A percentile compares a stretch with the other conserved stretches of the same genome.
Conservation (phyloP, 2,888 invertebrate species). For the Coleophora deauratella region DNA sequence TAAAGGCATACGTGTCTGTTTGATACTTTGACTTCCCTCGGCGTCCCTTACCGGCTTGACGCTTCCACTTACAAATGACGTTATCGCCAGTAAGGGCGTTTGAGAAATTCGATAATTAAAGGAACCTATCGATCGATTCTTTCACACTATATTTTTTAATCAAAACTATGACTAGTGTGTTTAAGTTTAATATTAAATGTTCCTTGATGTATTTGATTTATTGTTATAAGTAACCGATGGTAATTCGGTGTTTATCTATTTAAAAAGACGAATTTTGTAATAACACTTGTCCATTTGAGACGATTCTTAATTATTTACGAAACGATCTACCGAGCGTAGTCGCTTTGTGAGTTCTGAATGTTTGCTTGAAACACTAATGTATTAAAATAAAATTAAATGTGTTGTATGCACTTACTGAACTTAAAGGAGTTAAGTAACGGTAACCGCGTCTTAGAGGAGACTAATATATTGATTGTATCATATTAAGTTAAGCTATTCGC, state of each 20-base stretch:
- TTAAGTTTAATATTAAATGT: slow-evolving; percentile 17
- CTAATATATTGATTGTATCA: slow-evolving; percentile 24
- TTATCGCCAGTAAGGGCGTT: slow-evolving; percentile 29
- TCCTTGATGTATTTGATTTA: slow-evolving; percentile 16
- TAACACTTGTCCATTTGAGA: slow-evolving; percentile 13
- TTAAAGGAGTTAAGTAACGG: too few species aligned
- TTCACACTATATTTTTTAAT: slow-evolving; percentile 59
- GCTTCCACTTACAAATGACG: slow-evolving; percentile 12
- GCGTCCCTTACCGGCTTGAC: slow-evolving; percentile 32
- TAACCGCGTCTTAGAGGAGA: background rate
- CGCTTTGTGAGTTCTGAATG: slow-evolving; percentile 18
- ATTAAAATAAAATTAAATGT: too few species aligned
- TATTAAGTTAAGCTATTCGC: slow-evolving; percentile 14
- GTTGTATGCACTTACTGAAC: too few species aligned
- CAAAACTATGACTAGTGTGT: slow-evolving; percentile 64
- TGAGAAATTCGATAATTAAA: slow-evolving; percentile 24
- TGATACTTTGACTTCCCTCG: slow-evolving; percentile 15
- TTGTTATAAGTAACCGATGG: slow-evolving; percentile 6
- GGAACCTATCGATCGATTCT: slow-evolving; percentile 32
- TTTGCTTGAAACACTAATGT: slow-evolving; percentile 14
- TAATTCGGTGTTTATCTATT: slow-evolving; percentile 20
- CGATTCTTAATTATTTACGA: slow-evolving; percentile 10
- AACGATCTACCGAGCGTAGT: slow-evolving; percentile 21
- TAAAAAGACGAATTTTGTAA: slow-evolving; percentile 25
- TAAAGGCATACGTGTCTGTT: too few species aligned